Percentiles rank a stretch among this genome's conserved stretches.
These are phyloP conservation scores for Prinia subflava DNA, from an alignment of 2,113 vertebrate species.

Conservation along the genomic window DNA sequence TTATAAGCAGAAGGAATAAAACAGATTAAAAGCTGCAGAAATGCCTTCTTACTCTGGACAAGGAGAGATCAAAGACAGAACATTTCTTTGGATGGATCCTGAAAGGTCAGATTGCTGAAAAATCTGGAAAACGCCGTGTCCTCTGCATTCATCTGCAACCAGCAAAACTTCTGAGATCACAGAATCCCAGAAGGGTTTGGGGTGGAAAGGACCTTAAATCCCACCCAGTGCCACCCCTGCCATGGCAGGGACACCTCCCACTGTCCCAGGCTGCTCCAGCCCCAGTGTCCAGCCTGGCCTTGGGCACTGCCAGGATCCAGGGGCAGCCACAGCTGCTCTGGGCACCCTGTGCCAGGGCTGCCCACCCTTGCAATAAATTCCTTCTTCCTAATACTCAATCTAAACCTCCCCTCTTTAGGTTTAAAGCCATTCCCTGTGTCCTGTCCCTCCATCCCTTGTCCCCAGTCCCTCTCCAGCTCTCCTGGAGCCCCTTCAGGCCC, in stretches of 20 bases:
- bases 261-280: neutral
- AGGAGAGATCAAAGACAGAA: neutral
- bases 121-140: neutral
- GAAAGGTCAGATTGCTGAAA: neutral
- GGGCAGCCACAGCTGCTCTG: neutral
- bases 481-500: neutral
- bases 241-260: neutral
- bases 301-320: neutral
- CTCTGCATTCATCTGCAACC: neutral
- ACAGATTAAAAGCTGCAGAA: neutral
- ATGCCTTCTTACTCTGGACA: neutral
- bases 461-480: neutral
- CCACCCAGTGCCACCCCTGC: no score
- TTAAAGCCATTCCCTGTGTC: neutral
- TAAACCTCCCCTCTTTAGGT: no score
- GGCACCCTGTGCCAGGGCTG: neutral
- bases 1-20: neutral
- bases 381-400: neutral
- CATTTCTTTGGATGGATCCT: neutral
- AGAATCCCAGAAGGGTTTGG: neutral
- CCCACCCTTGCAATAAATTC: no score
- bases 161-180: neutral
- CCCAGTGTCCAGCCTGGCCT: neutral
- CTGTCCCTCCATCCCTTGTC: neutral
- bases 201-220: neutral